Percentiles rank a stretch among this genome's conserved stretches.
Conservation (phyloP, 2,113 vertebrate species). For the Nyctibius bracteatus region DNA sequence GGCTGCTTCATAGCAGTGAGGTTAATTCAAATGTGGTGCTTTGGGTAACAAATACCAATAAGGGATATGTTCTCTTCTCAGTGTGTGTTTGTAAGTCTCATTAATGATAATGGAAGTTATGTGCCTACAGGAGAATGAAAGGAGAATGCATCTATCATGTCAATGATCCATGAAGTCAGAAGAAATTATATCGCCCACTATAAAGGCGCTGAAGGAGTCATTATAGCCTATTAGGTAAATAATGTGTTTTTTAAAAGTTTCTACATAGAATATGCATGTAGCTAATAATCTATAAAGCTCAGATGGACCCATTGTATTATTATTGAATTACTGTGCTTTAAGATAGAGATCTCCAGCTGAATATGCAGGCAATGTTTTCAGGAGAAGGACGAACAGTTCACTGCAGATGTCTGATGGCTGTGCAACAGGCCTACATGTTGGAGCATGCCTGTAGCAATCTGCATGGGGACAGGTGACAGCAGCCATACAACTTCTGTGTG, state of each 20-base stretch:
- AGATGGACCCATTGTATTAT: background rate
- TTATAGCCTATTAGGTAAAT: slow-evolving; percentile 62
- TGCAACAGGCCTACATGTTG: rapidly evolving
- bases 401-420: background rate
- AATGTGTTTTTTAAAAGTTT: slow-evolving; percentile 37
- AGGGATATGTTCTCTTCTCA: slow-evolving; percentile 34
- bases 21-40: slow-evolving; percentile 28
- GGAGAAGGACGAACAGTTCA: background rate
- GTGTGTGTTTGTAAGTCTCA: slow-evolving; percentile 51
- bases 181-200: slow-evolving; percentile 49
- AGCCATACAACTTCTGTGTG: background rate
- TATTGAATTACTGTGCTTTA: background rate
- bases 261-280: slow-evolving; percentile 16
- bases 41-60: slow-evolving; percentile 32
- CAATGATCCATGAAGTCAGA: slow-evolving; percentile 65
- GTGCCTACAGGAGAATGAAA: slow-evolving; percentile 43
- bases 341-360: background rate
- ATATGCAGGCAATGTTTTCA: background rate
- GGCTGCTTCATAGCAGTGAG: background rate
- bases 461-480: background rate
- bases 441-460: background rate
- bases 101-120: slow-evolving; percentile 61
- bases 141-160: slow-evolving; percentile 35
- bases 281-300: slow-evolving; percentile 8
- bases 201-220: slow-evolving; percentile 23